A percentile compares a stretch with the other conserved stretches of the same genome.
Evolutionary conservation across 2,113 vertebrate species (phyloP).

Genomic region (Chaenocephalus aceratus): DNA sequence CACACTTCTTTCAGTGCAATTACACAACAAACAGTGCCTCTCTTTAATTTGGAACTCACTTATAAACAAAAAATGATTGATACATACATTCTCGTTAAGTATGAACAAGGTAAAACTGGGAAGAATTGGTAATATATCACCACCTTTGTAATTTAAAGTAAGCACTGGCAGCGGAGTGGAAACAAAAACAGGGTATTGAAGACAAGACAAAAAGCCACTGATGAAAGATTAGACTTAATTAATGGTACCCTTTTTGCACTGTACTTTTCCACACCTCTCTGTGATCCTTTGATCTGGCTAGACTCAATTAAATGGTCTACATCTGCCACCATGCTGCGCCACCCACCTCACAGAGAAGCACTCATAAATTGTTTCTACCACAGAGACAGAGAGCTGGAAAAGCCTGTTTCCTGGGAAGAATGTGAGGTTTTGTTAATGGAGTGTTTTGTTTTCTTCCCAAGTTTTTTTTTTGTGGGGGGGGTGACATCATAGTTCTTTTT

Average conservation of each 20-base stretch:
- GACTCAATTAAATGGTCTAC: constrained; percentile 62
- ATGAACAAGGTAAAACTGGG: constrained; percentile 25
- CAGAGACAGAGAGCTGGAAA: constrained; percentile 37
- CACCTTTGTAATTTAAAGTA: constrained; percentile 6
- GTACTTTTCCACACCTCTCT: constrained; percentile 61
- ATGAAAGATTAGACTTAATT: constrained; percentile 24
- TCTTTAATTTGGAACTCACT: constrained; percentile 54
- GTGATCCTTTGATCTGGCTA: constrained; percentile 66
- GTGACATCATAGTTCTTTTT: constrained; percentile 1
- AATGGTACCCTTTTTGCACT: constrained; percentile 28
- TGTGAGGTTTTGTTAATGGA: constrained; percentile 3
- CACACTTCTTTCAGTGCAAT: constrained; percentile 41
- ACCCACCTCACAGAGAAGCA: constrained; percentile 65
- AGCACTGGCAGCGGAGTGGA: constrained; percentile 16
- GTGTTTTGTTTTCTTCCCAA: not conserved
- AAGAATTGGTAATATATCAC: constrained; percentile 27
- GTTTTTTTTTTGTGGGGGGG: constrained; percentile 17
- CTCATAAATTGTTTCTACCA: constrained; percentile 52
- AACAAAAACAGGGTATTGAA: not conserved
- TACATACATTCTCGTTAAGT: constrained; percentile 11
- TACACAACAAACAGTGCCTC: constrained; percentile 39
- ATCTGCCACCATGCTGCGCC: constrained; percentile 70
- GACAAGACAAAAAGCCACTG: constrained; percentile 19
- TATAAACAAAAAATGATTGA: constrained; percentile 44
- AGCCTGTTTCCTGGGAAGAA: constrained; percentile 43